These are phyloP conservation scores for Aptenodytes patagonicus DNA, from an alignment of 2,113 vertebrate genomes.

Conservation along the genomic window DNA sequence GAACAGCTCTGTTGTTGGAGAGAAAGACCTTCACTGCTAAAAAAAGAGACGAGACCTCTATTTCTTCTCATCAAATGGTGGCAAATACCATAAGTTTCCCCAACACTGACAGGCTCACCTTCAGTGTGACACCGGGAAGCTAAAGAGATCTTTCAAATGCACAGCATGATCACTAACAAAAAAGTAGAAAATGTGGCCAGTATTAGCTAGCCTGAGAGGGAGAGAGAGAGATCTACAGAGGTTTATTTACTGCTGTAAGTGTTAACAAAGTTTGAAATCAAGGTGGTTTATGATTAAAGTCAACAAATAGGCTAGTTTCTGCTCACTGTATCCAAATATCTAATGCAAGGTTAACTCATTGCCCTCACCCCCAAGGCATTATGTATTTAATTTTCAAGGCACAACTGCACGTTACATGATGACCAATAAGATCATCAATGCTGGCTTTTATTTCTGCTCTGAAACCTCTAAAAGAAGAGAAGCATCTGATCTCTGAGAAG, in stretches of 20 bases:
- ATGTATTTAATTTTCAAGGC: constrained; percentile 25
- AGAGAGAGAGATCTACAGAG: not conserved
- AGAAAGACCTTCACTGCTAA: not conserved
- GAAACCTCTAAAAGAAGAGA: constrained; percentile 22
- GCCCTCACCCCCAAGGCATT: not conserved
- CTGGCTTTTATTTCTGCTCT: not conserved
- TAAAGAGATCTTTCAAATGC: not conserved
- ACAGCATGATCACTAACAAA: not conserved
- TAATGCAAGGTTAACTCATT: constrained; percentile 6
- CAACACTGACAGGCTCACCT: not conserved
- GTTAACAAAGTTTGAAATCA: not conserved
- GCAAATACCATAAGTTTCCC: not conserved
- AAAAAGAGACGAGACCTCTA: not conserved
- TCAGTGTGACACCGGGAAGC: not conserved
- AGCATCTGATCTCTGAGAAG: constrained; percentile 34
- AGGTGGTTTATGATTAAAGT: not conserved
- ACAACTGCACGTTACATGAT: not conserved
- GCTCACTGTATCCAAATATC: not conserved
- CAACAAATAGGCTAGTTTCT: not conserved
- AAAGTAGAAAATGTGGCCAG: not conserved
- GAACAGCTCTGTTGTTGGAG: not conserved
- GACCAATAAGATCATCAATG: not conserved
- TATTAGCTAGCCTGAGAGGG: not conserved
- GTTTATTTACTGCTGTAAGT: constrained; percentile 2
- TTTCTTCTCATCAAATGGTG: not conserved